Evolutionary conservation across 2,888 invertebrate genomes (phyloP).

Genomic region (Perithous albicinctus): DNA sequence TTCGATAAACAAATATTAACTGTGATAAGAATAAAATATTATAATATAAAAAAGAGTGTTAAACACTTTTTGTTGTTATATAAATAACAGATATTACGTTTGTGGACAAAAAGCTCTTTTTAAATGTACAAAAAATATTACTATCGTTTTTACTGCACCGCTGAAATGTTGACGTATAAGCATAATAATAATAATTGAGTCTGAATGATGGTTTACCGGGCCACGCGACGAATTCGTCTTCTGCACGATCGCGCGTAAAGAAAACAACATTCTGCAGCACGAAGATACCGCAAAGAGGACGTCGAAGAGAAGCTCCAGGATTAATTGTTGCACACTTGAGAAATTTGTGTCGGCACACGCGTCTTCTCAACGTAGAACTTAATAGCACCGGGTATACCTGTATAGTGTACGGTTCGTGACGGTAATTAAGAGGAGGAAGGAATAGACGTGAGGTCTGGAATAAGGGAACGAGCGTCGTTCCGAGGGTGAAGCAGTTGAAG

Average conservation of each 20-base stretch:
- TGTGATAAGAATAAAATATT: too few species aligned
- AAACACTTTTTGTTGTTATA: too few species aligned
- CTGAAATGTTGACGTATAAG: neutral
- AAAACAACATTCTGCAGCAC: conserved; percentile 16
- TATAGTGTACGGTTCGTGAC: conserved; percentile 42
- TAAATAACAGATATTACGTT: too few species aligned
- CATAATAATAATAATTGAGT: conserved; percentile 34
- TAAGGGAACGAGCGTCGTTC: conserved; percentile 26
- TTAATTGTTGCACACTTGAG: conserved; percentile 58
- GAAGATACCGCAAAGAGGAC: conserved; percentile 26
- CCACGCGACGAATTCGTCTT: conserved; percentile 17
- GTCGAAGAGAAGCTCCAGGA: conserved; percentile 46
- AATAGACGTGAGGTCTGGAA: conserved; percentile 55
- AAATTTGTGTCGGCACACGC: conserved; percentile 48
- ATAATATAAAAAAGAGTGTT: too few species aligned
- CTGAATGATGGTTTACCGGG: conserved; percentile 19
- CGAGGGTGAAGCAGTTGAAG: conserved; percentile 15
- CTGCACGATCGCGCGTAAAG: conserved; percentile 37
- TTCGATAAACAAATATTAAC: too few species aligned
- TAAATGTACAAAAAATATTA: too few species aligned
- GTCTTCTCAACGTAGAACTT: conserved; percentile 26
- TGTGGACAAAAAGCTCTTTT: too few species aligned
- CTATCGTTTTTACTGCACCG: too few species aligned
- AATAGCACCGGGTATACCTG: conserved; percentile 16
- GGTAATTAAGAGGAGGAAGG: conserved; percentile 59